These are phyloP conservation scores for Brienomyrus longianalis DNA, from an alignment of 2,113 vertebrate genomes.

Conservation along the genomic window DNA sequence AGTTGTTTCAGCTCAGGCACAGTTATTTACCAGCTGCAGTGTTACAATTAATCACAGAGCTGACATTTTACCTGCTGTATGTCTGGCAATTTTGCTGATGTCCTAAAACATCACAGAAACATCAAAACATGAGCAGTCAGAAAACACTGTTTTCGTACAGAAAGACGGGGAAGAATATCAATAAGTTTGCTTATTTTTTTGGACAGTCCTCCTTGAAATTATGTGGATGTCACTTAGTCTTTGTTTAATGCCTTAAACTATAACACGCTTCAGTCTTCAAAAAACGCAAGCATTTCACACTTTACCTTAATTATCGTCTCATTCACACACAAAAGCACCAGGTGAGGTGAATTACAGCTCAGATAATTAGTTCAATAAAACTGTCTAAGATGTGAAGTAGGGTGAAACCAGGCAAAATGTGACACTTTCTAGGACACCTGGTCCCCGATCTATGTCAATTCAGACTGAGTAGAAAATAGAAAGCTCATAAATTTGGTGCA, in stretches of 20 bases:
- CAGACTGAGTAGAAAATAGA: background rate
- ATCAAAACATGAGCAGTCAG: background rate
- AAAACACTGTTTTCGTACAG: background rate
- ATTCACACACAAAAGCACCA: background rate
- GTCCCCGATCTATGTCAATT: background rate
- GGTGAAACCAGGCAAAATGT: background rate
- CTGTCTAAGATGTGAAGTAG: background rate
- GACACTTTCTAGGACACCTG: background rate
- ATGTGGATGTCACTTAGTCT: background rate
- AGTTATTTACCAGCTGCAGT: background rate
- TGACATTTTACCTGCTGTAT: background rate
- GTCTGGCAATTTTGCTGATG: background rate
- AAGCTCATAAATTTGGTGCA: background rate
- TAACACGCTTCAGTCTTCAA: background rate
- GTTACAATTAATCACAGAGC: background rate
- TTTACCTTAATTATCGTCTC: background rate
- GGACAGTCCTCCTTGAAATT: background rate
- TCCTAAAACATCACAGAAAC: background rate
- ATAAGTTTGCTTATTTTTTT: background rate
- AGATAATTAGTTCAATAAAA: background rate
- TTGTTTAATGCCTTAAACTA: background rate
- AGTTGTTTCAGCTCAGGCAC: background rate
- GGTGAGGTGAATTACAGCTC: constrained; percentile 1
- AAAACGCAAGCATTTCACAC: background rate
- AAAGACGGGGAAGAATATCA: background rate